A percentile compares a stretch with the other conserved stretches of the same genome.
Evolutionary conservation across 1,140 invertebrate genomes (phyloP).

Genomic region (Nasonia vitripennis): DNA sequence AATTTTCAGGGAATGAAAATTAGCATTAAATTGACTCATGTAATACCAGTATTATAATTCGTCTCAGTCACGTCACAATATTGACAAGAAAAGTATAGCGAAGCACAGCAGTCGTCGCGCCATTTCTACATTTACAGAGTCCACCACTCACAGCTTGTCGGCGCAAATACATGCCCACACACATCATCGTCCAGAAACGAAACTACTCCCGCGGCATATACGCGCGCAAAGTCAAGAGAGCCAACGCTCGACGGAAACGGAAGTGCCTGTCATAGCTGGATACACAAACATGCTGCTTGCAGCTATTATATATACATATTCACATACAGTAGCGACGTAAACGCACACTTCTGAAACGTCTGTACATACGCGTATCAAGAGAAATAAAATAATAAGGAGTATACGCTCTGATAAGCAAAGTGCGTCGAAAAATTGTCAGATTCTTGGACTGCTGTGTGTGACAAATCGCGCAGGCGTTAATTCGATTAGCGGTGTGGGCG

Average conservation of each 20-base stretch:
- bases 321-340: slow-evolving; percentile 60
- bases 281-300: slow-evolving; percentile 67
- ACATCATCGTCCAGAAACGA: background rate
- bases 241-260: slow-evolving; percentile 68
- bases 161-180: background rate
- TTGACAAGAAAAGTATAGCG: too few species aligned
- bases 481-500: slow-evolving; percentile 10
- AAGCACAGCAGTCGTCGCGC: background rate
- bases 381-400: background rate
- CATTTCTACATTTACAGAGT: background rate
- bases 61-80: too few species aligned
- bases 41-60: too few species aligned
- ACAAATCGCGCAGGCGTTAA: background rate
- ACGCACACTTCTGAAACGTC: slow-evolving; percentile 48
- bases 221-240: background rate
- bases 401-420: background rate
- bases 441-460: background rate
- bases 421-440: background rate
- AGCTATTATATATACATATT: slow-evolving; percentile 66
- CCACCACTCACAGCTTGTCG: background rate
- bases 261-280: slow-evolving; percentile 73
- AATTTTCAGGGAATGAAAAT: too few species aligned
- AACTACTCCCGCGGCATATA: background rate
- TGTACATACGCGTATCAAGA: too few species aligned
- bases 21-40: too few species aligned